Percentiles rank a stretch among this genome's conserved stretches.
These are phyloP conservation scores for Apostichopus parvimensis DNA, from an alignment of 35 echinoderm and acorn worm species.

Conservation along the genomic window DNA sequence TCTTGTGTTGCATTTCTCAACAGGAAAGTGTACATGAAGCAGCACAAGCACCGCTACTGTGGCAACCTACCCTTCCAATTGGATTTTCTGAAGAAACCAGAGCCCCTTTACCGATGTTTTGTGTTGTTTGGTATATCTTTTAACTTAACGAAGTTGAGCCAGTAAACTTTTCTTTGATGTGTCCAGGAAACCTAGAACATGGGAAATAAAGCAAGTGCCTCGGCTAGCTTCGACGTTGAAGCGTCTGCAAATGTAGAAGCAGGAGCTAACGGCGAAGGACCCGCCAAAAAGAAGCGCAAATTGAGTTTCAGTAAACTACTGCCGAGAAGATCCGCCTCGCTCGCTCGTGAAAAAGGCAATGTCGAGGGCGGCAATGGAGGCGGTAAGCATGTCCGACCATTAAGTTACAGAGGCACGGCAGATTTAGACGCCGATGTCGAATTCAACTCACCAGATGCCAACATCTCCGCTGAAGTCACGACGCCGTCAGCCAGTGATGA, in stretches of 20 bases:
- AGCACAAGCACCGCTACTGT: neutral
- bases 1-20: slow-evolving; percentile 9
- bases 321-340: slow-evolving; percentile 32
- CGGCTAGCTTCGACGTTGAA: slow-evolving; percentile 49
- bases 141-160: slow-evolving; percentile 25
- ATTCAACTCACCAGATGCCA: slow-evolving; percentile 30
- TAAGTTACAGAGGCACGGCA: slow-evolving; percentile 50
- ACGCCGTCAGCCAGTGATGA: slow-evolving; percentile 6
- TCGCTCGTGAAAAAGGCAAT: slow-evolving; percentile 38
- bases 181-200: slow-evolving; percentile 20
- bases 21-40: slow-evolving; percentile 47
- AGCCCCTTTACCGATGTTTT: slow-evolving; percentile 42
- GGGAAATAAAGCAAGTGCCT: slow-evolving; percentile 58
- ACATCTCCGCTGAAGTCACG: slow-evolving; percentile 1
- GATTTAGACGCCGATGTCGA: slow-evolving; percentile 57
- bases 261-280: slow-evolving; percentile 50
- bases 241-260: slow-evolving; percentile 38
- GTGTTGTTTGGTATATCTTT: slow-evolving; percentile 35
- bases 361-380: neutral
- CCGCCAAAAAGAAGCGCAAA: slow-evolving; percentile 55
- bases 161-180: slow-evolving; percentile 42
- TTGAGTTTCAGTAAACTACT: slow-evolving; percentile 61
- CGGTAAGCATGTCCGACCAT: slow-evolving; percentile 26
- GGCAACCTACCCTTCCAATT: slow-evolving; percentile 39
- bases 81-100: slow-evolving; percentile 14